These are phyloP conservation scores for Tipula unca DNA, from an alignment of 2,888 invertebrate species.

Conservation along the genomic window DNA sequence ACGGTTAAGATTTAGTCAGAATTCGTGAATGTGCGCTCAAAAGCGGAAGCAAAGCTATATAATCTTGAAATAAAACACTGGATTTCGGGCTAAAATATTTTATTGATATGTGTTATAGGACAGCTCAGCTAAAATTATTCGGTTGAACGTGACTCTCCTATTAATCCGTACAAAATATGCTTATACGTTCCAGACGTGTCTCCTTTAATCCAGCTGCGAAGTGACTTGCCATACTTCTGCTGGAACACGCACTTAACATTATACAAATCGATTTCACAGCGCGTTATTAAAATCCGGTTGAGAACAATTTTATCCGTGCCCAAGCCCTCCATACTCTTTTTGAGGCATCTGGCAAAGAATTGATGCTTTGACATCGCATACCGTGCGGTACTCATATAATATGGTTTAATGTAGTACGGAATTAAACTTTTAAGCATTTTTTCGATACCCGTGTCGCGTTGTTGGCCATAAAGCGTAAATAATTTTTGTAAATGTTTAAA, in stretches of 20 bases:
- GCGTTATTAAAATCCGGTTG: neutral
- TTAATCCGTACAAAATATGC: neutral
- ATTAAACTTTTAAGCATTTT: neutral
- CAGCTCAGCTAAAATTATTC: neutral
- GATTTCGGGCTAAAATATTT: neutral
- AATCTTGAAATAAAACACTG: neutral
- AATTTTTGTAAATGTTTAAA: constrained; percentile 61
- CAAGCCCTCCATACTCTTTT: neutral
- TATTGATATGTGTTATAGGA: neutral
- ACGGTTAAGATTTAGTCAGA: neutral
- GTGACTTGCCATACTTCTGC: neutral
- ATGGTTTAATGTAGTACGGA: neutral
- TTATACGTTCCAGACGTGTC: neutral
- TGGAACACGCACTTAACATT: neutral
- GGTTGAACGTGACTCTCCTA: neutral
- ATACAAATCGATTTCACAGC: constrained; percentile 9
- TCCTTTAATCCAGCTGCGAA: neutral
- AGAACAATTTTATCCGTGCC: neutral
- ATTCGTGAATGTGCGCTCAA: neutral
- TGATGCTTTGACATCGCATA: neutral
- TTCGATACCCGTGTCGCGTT: neutral
- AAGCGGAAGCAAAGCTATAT: neutral
- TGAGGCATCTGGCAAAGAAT: neutral
- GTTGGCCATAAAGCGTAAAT: neutral
- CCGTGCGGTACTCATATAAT: neutral